A percentile compares a stretch with the other conserved stretches of the same genome.
Evolutionary conservation across 2,113 vertebrate genomes (phyloP).

Genomic region (Ardeotis arabs): DNA sequence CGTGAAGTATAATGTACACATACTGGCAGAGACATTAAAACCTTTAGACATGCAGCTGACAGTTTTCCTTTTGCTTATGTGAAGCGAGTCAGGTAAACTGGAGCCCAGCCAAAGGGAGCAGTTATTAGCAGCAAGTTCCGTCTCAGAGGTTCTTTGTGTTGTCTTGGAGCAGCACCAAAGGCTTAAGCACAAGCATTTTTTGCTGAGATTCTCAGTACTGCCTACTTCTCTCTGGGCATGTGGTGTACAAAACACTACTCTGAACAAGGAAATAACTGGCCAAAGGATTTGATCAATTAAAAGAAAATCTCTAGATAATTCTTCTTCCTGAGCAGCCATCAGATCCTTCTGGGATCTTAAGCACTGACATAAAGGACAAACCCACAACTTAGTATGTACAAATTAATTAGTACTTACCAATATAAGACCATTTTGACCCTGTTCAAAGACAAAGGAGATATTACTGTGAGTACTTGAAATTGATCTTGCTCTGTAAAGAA

Average conservation of each 20-base stretch:
- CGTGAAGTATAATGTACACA: background rate
- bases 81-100: background rate
- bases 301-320: background rate
- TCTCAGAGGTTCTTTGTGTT: background rate
- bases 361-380: background rate
- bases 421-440: constrained; percentile 89
- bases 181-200: background rate
- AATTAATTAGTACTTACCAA: constrained; percentile 80
- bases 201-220: background rate
- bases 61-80: background rate
- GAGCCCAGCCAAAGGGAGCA: background rate
- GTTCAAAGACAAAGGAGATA: constrained; percentile 67
- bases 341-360: background rate
- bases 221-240: background rate
- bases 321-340: background rate
- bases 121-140: background rate
- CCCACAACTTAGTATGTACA: background rate
- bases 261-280: background rate
- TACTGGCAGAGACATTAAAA: background rate
- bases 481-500: background rate
- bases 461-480: background rate
- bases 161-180: background rate
- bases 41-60: background rate
- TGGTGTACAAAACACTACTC: background rate
- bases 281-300: background rate